Base-by-base conservation (phyloP, 2,113 vertebrate species). In the Nyctereutes procyonoides region DNA sequence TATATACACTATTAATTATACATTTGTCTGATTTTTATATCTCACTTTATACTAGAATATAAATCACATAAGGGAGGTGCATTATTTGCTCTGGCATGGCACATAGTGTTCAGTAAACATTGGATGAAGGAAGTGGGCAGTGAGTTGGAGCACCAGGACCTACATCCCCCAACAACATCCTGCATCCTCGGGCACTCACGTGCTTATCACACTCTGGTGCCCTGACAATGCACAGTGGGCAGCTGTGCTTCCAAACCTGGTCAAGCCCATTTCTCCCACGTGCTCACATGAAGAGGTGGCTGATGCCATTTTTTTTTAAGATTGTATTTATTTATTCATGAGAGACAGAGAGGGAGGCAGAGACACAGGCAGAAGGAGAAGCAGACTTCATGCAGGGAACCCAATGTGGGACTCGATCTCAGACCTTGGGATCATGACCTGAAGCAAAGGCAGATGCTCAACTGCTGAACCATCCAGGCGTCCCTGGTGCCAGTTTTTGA, bases 121-220 rank as follows among this genome's bases (percentile, higher is more conserved):
- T 67, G 63, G 60, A n/a, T 83, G 62, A 93, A 55, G 58, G 55
- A 71, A 55, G 13, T 12, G 11, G 58, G 30, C 20, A 43, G 20
- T 82, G 22, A 2, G 13, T 12, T 6, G 3, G 43, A 62, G 74
- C 43, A 8, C 22, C 0, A 26, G 16, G 62, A 1, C 38, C 14
- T 56, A 53, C 0, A 1, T 24, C n/a, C 43, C 4, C 2, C 0
- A 0, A 17, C 24, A 48, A 56, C 12, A n/a, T 28, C 19, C 3
- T 1, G 0, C 0, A 2, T 73, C 74, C 22, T 63, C 3, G 3
- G 65, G 73, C 2, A 58, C 76, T 65, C 19, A 3, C 1, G 19
- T 43, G 71, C 55, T 30, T n/a, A 5, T 35, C n/a, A 16, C 12
- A 20, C 2, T 4, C 62, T 6, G 15, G 32, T 4, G 74, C n/a